Percentiles rank a stretch among this genome's conserved stretches.
Conservation (phyloP, 2,888 invertebrate genomes). For the Eubasilissa splendida region DNA sequence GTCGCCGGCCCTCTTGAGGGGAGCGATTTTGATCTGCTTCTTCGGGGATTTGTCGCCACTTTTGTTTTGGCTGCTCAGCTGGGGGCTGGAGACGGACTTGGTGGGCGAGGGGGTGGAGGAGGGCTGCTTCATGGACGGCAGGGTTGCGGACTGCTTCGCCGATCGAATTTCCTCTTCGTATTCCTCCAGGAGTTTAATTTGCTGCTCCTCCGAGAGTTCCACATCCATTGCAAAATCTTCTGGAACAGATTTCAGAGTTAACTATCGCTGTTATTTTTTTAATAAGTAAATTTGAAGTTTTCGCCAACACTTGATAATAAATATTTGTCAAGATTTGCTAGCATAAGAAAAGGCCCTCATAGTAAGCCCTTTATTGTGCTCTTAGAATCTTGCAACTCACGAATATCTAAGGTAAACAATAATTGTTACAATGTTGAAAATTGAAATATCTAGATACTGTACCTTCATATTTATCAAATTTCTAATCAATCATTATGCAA, state of each 20-base stretch:
- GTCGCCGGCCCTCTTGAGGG: not conserved
- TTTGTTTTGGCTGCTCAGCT: constrained; percentile 60
- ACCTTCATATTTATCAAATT: too few relatives aligned
- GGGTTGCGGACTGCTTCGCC: constrained; percentile 65
- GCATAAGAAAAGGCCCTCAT: too few relatives aligned
- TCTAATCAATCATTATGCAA: too few relatives aligned
- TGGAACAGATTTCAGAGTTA: constrained; percentile 1
- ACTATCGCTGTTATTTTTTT: not conserved
- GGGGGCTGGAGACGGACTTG: constrained; percentile 44
- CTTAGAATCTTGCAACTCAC: too few relatives aligned
- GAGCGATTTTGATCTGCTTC: constrained; percentile 51
- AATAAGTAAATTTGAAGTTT: not conserved
- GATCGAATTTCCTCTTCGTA: constrained; percentile 77
- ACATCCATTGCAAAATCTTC: constrained; percentile 76
- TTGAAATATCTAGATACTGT: too few relatives aligned
- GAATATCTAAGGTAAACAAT: too few relatives aligned
- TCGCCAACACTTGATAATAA: too few relatives aligned
- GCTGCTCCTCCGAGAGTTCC: constrained; percentile 81
- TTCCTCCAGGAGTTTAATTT: constrained; percentile 77
- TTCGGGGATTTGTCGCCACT: constrained; percentile 59
- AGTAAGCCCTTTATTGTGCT: too few relatives aligned
- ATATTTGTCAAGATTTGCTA: too few relatives aligned
- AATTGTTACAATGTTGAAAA: too few relatives aligned
- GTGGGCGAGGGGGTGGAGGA: constrained; percentile 58
- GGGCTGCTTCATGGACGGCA: constrained; percentile 58